A percentile compares a stretch with the other conserved stretches of the same genome.
phyloP scores from a whole-genome alignment of 2,888 invertebrate species.

The Morpho helenor region DNA sequence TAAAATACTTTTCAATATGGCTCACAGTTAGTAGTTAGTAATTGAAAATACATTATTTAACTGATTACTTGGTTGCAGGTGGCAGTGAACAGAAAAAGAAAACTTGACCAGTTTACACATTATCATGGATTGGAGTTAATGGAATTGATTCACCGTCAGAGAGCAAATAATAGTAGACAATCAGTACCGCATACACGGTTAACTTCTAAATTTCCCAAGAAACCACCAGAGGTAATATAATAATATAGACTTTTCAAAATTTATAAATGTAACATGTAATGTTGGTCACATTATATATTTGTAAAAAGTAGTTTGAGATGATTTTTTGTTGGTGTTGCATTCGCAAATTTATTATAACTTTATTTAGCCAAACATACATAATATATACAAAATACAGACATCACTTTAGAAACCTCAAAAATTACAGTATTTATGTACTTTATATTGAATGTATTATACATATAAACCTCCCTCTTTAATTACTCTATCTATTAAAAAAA shows the following conservation, averaged over 20 bases:
- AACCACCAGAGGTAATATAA: slow-evolving; percentile 68
- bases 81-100: slow-evolving; percentile 91
- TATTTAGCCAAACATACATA: neutral
- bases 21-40: too few relatives aligned
- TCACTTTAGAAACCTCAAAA: too few relatives aligned
- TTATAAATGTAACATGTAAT: neutral
- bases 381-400: neutral
- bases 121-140: slow-evolving; percentile 88
- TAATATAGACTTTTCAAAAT: neutral
- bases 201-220: slow-evolving; percentile 75
- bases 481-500: too few relatives aligned
- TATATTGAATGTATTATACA: too few relatives aligned
- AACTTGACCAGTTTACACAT: slow-evolving; percentile 90
- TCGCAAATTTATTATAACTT: too few relatives aligned
- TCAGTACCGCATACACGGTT: slow-evolving; percentile 64
- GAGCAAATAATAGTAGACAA: slow-evolving; percentile 71
- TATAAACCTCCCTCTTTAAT: too few relatives aligned
- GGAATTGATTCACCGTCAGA: slow-evolving; percentile 81
- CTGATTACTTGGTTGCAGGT: slow-evolving; percentile 57
- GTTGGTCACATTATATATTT: too few relatives aligned
- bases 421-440: too few relatives aligned
- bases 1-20: too few relatives aligned
- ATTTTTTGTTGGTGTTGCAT: too few relatives aligned
- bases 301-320: too few relatives aligned
- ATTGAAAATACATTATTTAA: too few relatives aligned